These are phyloP conservation scores for Octodonta nipae DNA, from an alignment of 2,888 invertebrate genomes.

Conservation along the genomic window DNA sequence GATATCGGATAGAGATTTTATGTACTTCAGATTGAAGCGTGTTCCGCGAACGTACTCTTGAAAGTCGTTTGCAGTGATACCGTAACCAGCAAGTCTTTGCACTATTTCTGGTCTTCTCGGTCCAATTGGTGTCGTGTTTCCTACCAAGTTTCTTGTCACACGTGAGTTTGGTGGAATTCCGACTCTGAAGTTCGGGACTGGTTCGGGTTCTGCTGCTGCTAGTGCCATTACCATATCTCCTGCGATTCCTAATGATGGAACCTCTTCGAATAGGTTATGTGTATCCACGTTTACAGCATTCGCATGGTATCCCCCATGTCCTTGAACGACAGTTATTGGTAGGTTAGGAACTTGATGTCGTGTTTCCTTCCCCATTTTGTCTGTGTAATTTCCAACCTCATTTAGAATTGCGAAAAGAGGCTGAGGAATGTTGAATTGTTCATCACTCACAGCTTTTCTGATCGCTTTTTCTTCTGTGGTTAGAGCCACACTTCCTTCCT, in stretches of 20 bases:
- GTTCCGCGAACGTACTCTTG: constrained; percentile 16
- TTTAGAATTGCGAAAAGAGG: constrained; percentile 16
- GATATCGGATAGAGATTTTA: not conserved
- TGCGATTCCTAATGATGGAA: constrained; percentile 23
- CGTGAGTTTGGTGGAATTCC: constrained; percentile 13
- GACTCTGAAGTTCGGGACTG: constrained; percentile 21
- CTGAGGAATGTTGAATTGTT: constrained; percentile 15
- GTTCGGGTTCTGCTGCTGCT: constrained; percentile 18
- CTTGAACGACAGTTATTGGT: constrained; percentile 18
- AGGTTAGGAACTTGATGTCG: constrained; percentile 15
- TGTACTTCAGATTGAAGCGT: constrained; percentile 9
- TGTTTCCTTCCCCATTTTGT: constrained; percentile 24
- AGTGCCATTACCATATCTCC: constrained; percentile 27
- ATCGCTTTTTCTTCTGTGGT: constrained; percentile 12
- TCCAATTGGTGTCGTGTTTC: constrained; percentile 17
- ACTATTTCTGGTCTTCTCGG: constrained; percentile 15
- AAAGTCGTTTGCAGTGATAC: too few species aligned
- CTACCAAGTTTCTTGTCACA: constrained; percentile 17
- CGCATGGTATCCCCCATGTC: constrained; percentile 23
- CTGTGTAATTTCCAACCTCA: constrained; percentile 19
- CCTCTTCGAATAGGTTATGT: constrained; percentile 25
- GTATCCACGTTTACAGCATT: constrained; percentile 14
- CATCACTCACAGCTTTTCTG: constrained; percentile 13
- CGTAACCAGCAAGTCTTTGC: too few species aligned
- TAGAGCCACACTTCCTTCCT: constrained; percentile 1